Evolutionary conservation across 1,140 invertebrate genomes (phyloP), one percentile per base, ranked within the genome.

Genomic region (Euura saliciscinereae): DNA sequence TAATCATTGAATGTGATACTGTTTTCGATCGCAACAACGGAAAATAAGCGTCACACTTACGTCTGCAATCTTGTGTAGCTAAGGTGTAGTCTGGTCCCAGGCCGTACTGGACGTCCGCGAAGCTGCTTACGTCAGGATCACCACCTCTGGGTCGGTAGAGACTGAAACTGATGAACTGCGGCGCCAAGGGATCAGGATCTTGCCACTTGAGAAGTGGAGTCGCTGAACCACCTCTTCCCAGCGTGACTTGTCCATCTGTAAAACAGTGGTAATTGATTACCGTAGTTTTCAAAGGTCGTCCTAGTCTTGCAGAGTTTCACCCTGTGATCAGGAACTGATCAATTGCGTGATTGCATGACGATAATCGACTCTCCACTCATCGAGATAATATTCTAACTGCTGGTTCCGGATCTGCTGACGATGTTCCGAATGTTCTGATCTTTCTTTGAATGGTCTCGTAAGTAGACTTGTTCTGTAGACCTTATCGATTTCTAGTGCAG

Each of bases 21-120:
- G 44, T 2, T 68, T 28, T 28, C 44, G 6, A 42, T 68, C 6
- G 43, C 6, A 28, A 6, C 44, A 8, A 28, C 28, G 28, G 28
- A 28, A 28, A 1, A 42, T 59, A 10, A 10, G 13, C n/a, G 68
- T 28, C 44, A 64, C 6, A 42, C n/a, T 72, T 8, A 75, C 71
- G 51, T 8, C 68, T 72, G 66, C 74, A 70, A 13, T 72, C 74
- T 68, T 75, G 71, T 28, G 74, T 72, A 5, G 68, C 69, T 10
- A 75, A 44, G 0, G 71, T 66, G n/a, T 75, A 75, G 64, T 75
- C 68, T 6, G 74, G 68, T 65, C 71, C 74, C 66, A 75, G 74
- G 10, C 68, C 74, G 45, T 69, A 70, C 46, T 75, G 71, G 43
- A 75, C 68, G 44, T 75, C 71, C 46, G 66, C 69, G n/a, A 59